phyloP scores from a whole-genome alignment of 2,797 vertebrate species.

The Enteromius trimaculatus region DNA sequence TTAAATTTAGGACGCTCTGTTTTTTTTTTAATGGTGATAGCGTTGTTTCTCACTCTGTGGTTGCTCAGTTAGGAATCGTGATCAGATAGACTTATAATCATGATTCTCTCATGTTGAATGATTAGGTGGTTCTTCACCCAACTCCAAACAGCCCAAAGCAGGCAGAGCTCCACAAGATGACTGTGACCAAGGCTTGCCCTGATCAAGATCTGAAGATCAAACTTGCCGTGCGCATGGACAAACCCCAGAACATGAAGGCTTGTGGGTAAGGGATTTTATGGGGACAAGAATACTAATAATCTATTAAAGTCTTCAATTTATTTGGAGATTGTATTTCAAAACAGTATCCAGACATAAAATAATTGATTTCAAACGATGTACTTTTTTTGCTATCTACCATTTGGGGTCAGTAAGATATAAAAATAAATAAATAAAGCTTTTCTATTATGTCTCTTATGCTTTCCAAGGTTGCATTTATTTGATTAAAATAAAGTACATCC shows the following conservation, averaged over 20 bases:
- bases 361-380: neutral
- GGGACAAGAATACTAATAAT: too few relatives aligned
- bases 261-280: conserved; percentile 86
- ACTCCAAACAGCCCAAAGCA: conserved; percentile 98
- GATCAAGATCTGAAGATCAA: conserved; percentile 99
- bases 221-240: conserved; percentile 98
- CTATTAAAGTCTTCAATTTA: neutral
- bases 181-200: conserved; percentile 96
- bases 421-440: neutral
- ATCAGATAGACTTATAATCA: conserved; percentile 10
- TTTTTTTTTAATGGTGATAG: neutral
- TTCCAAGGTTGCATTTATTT: neutral
- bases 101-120: conserved; percentile 41
- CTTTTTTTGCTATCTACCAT: neutral
- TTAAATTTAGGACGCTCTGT: neutral
- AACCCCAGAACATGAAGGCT: conserved; percentile 99
- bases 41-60: neutral
- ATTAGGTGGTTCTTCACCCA: conserved; percentile 96
- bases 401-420: neutral
- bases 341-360: neutral
- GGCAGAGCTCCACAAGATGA: conserved; percentile 98
- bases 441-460: neutral
- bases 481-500: neutral
- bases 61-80: neutral
- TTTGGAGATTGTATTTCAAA: neutral